Evolutionary conservation across 1,140 invertebrate genomes (phyloP).

Genomic region (Dreissena polymorpha): DNA sequence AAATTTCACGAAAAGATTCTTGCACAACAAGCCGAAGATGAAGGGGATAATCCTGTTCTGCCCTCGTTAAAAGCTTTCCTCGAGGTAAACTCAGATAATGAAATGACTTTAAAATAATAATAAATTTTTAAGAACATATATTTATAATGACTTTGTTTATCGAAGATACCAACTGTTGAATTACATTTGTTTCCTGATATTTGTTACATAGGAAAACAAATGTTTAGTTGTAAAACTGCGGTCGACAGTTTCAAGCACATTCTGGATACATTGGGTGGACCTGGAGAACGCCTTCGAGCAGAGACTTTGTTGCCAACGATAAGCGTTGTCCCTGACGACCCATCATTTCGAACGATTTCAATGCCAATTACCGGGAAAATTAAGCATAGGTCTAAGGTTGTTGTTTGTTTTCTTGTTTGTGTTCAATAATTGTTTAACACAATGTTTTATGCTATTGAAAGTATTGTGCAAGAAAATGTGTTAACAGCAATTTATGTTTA

Average conservation of each 20-base stretch:
- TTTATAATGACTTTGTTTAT: too few species aligned
- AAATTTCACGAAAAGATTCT: constrained; percentile 88
- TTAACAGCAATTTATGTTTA: too few species aligned
- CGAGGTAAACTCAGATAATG: constrained; percentile 79
- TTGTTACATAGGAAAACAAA: constrained; percentile 81
- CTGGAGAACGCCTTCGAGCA: constrained; percentile 86
- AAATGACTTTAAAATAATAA: too few species aligned
- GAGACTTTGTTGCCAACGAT: constrained; percentile 85
- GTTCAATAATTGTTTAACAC: too few species aligned
- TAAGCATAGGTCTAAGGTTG: constrained; percentile 77
- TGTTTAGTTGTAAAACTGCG: constrained; percentile 91
- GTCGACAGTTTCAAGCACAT: constrained; percentile 91
- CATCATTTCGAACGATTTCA: constrained; percentile 73
- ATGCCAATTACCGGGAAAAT: constrained; percentile 75
- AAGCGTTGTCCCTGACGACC: constrained; percentile 86
- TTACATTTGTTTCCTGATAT: background rate
- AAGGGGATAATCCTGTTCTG: constrained; percentile 87
- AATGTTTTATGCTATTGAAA: too few species aligned
- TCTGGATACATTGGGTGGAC: constrained; percentile 89
- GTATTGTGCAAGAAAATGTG: too few species aligned
- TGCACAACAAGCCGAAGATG: constrained; percentile 90
- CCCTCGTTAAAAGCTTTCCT: constrained; percentile 89
- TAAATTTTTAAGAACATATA: too few species aligned
- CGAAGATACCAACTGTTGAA: too few species aligned
- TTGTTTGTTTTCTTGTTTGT: too few species aligned